phyloP scores from a whole-genome alignment of 2,113 vertebrate genomes.

The Mus pahari region DNA sequence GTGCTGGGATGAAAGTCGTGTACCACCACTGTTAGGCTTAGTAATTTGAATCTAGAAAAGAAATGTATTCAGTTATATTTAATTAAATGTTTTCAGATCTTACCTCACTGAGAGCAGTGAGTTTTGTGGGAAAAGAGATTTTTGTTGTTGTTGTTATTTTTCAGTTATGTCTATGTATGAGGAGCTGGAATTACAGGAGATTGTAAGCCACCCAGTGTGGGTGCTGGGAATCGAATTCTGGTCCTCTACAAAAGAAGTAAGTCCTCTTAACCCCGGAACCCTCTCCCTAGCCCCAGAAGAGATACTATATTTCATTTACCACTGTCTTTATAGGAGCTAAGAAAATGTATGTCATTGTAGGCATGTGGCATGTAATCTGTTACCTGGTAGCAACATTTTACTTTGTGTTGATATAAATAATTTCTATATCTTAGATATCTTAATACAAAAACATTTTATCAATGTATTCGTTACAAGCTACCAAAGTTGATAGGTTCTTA shows the following conservation, averaged over 20 bases:
- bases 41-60: neutral
- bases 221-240: neutral
- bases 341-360: neutral
- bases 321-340: neutral
- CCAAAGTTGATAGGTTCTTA: neutral
- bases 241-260: neutral
- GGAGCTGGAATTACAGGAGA: neutral
- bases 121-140: neutral
- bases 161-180: neutral
- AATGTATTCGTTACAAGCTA: constrained; percentile 11
- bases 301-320: neutral
- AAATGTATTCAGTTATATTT: neutral
- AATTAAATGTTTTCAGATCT: neutral
- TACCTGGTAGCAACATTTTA: constrained; percentile 1
- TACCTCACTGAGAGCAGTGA: neutral
- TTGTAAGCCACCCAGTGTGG: neutral
- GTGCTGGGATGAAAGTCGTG: neutral
- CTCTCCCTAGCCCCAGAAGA: neutral
- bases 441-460: neutral
- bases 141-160: neutral
- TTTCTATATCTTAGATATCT: neutral
- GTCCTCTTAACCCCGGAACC: neutral
- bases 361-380: neutral
- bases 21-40: neutral
- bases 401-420: neutral